Percentiles rank a stretch among this genome's conserved stretches.
phyloP scores from a whole-genome alignment of 2,113 vertebrate species.

The Bujurquina vittata region DNA sequence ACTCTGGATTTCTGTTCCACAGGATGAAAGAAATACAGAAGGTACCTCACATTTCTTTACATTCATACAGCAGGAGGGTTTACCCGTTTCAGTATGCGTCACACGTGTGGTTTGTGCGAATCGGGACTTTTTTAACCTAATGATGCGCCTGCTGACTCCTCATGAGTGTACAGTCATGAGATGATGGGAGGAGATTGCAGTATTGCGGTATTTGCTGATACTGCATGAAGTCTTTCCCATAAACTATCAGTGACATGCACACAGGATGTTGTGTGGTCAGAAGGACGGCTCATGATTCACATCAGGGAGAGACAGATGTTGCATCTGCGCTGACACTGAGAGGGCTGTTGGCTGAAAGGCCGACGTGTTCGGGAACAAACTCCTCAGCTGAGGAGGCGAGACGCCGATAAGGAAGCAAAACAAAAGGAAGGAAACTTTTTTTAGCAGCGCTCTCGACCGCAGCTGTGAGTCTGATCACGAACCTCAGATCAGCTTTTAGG shows the following conservation, averaged over 20 bases:
- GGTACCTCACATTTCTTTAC: not conserved
- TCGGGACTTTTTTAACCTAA: not conserved
- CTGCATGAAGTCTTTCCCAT: not conserved
- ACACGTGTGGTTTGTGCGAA: not conserved
- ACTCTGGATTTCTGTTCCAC: not conserved
- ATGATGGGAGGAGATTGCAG: conserved; percentile 2
- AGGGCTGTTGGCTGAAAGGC: not conserved
- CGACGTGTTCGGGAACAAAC: not conserved
- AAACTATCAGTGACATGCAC: not conserved
- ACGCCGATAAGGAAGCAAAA: not conserved
- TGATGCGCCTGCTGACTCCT: not conserved
- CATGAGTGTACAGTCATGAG: not conserved
- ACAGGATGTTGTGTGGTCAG: not conserved
- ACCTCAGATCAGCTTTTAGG: not conserved
- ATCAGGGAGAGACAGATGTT: not conserved
- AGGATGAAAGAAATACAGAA: not conserved
- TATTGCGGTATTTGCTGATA: not conserved
- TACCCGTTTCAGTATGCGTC: not conserved
- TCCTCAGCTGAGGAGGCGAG: conserved; percentile 13
- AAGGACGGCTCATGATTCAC: not conserved
- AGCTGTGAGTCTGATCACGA: conserved; percentile 56
- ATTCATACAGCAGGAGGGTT: not conserved
- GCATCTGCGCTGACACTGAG: not conserved
- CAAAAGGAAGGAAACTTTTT: conserved; percentile 50
- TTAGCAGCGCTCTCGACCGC: conserved; percentile 53